Base-by-base conservation (phyloP, 2,888 invertebrate species). In the Zygothrica quintamaculata region DNA sequence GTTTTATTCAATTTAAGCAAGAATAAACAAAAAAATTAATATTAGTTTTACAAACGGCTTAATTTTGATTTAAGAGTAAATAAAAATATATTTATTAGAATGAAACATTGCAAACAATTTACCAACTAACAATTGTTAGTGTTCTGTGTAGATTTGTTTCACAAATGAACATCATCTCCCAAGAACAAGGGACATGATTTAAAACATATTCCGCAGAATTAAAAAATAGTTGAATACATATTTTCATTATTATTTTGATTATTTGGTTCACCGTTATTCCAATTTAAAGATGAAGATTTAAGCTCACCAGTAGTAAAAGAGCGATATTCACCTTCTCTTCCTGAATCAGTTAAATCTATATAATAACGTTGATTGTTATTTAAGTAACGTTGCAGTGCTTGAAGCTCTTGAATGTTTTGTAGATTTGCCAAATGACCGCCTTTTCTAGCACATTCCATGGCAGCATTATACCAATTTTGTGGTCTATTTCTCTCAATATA, bases 391-490 rank as follows among this genome's bases (percentile, higher is more conserved):
- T 1, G 3, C 1, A 52, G n/a, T 1, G 15, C 16, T 8, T 12
- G 4, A 3, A 43, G 1, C 0, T 44, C 37, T 2, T 25, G 12
- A 3, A 0, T 0, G 25, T 16, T 52, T 6, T 53, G 36, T 0
- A 53, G 2, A 37, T 53, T 53, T n/a, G 26, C 36, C 8, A 53
- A n/a, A 13, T 26, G 44, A 4, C 29, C 43, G 0, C 44, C 44
- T 3, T 12, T 22, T 25, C 22, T 8, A 1, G 13, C 33, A 33
- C 52, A 52, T 13, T 34, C 25, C 15, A 42, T 34, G 3, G 11
- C 3, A 11, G 52, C 42, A 5, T 8, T 11, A 34, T 33, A 52
- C 52, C 52, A 52, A 42, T 42, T 43, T 8, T 0, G 3, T 4
- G 1, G 1, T 1, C 0, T 15, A 1, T 3, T n/a, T 1, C 33